A percentile compares a stretch with the other conserved stretches of the same genome.
Evolutionary conservation across 2,888 invertebrate genomes (phyloP).

Genomic region (Eupithecia tripunctaria): DNA sequence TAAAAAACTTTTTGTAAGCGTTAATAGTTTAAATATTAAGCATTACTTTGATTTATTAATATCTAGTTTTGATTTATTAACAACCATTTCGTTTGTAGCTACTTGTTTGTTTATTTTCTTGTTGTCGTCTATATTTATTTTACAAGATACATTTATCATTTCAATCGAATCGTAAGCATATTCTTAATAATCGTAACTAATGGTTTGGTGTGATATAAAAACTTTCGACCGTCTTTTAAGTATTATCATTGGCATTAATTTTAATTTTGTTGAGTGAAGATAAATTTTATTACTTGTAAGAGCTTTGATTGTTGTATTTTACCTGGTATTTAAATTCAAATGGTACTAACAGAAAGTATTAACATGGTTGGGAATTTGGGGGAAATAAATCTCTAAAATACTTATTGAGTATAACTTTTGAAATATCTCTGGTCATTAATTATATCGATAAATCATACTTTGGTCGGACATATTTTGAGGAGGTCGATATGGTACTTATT

Average conservation of each 20-base stretch:
- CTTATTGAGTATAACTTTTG: conserved; percentile 20
- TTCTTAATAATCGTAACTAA: conserved; percentile 15
- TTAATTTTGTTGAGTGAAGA: conserved; percentile 16
- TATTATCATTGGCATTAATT: conserved; percentile 32
- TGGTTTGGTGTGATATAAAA: conserved; percentile 17
- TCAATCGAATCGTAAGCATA: background rate
- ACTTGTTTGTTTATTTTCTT: conserved; percentile 4
- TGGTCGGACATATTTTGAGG: conserved; percentile 37
- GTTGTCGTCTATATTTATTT: background rate
- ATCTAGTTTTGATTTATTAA: conserved; percentile 2
- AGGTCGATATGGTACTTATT: conserved; percentile 10
- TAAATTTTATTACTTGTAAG: background rate
- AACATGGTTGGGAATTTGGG: background rate
- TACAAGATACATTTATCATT: conserved; percentile 21
- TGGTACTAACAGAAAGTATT: background rate
- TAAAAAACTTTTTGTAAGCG: conserved; percentile 21
- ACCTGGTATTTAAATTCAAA: background rate
- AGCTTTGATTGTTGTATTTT: conserved; percentile 11
- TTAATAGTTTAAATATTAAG: background rate
- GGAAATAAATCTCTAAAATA: conserved; percentile 31
- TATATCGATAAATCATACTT: conserved; percentile 55
- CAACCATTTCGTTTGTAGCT: background rate
- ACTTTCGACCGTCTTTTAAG: conserved; percentile 35
- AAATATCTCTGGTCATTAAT: conserved; percentile 51
- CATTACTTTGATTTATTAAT: background rate